Evolutionary conservation across 2,888 invertebrate genomes (phyloP), one percentile per base, ranked within the genome.

Genomic region (Myopa testacea): DNA sequence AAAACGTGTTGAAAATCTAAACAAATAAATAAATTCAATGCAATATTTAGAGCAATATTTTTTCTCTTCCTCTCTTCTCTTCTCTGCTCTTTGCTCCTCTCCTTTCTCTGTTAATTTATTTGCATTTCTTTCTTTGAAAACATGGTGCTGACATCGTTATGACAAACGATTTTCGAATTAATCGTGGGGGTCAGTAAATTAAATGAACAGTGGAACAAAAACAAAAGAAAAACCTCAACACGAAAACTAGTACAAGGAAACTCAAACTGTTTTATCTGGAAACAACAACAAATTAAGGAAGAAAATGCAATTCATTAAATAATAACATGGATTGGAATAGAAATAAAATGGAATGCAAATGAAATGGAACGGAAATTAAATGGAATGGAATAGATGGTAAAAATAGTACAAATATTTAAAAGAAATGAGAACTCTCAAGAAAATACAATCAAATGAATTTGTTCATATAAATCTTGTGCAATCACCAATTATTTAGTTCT

Each of bases 131-230:
- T 37, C 26, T 52, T 58, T 60, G 55, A 60, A 60, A 72, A 60
- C 72, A 58, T 34, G 58, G 71, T 38, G 58, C 71, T 55, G 72
- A 72, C 72, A 62, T 37, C n/a, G 34, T 37, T 34, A 71, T 71
- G 26, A 71, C 37, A 72, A 72, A 60, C 26, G 52, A 4, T 4
- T 50, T 45, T 45, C 34, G 12, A 69, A 38, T 14, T 4, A 65
- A 14, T 4, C 34, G 16, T 38, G 38, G 12, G 16, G 2, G 14
- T 52, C 26, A 70, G 55, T 52, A 50, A 45, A 69, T 45, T 10
- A 69, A 69, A 52, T 4, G 26, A 12, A 52, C 8, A 69, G 14
- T 69, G 45, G 12, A 8, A 4, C 2, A 63, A 63, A 63, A 26
- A 63, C n/a, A 26, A 34, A 26, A 63, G n/a, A 63, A 63, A 7